A percentile compares a stretch with the other conserved stretches of the same genome.
Conservation (phyloP, 1,140 invertebrate genomes). For the Nebria ingens region DNA sequence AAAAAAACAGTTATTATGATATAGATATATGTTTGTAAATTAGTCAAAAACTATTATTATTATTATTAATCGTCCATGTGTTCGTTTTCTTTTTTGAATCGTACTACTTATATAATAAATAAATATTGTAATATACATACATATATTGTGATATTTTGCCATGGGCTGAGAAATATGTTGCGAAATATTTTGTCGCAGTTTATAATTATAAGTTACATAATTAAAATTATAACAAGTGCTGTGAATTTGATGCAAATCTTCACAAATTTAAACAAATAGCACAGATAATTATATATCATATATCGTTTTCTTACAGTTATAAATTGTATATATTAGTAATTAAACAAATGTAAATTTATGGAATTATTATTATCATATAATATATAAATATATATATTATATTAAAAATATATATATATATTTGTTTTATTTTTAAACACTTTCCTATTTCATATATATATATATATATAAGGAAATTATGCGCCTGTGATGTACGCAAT, state of each 20-base stretch:
- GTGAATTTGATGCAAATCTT: not conserved
- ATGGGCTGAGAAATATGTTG: not conserved
- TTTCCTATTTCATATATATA: too few relatives aligned
- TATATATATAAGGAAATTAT: too few relatives aligned
- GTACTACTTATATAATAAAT: not conserved
- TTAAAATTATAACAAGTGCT: not conserved
- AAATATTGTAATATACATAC: not conserved
- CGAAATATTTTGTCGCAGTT: not conserved
- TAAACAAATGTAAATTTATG: not conserved
- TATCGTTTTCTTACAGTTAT: not conserved
- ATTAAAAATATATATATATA: too few relatives aligned
- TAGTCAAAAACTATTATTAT: not conserved
- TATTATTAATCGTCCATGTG: not conserved
- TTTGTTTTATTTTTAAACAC: too few relatives aligned
- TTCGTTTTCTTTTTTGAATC: not conserved
- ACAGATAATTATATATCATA: not conserved
- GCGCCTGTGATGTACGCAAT: too few relatives aligned
- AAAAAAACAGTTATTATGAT: too few relatives aligned
- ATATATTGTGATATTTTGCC: constrained; percentile 3
- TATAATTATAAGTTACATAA: not conserved
- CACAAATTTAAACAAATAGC: not conserved
- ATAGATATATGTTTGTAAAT: not conserved
- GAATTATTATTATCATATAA: not conserved
- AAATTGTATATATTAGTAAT: not conserved
- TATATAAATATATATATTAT: not conserved